Evolutionary conservation across 2,888 invertebrate species (phyloP).

Genomic region (Pollenia angustigena): DNA sequence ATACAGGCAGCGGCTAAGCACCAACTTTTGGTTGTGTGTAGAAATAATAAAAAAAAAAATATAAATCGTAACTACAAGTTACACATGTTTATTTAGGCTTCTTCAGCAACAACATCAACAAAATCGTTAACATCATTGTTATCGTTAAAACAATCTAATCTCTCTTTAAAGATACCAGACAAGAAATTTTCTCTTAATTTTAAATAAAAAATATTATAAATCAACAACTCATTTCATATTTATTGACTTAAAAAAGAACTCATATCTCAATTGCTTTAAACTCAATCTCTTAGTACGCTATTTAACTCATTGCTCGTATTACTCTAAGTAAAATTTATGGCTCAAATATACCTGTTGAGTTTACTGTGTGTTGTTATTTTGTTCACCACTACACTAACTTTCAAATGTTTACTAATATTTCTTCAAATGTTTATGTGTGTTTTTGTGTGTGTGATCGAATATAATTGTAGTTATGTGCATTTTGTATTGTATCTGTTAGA

Average conservation of each 20-base stretch:
- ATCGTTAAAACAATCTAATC: constrained; percentile 18
- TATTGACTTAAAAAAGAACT: constrained; percentile 3
- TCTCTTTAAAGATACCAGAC: constrained; percentile 14
- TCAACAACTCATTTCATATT: constrained; percentile 1
- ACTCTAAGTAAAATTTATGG: neutral
- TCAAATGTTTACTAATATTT: neutral
- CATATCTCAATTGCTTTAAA: neutral
- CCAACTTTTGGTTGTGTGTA: no score
- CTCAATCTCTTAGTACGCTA: neutral
- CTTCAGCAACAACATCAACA: constrained; percentile 54
- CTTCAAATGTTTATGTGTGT: neutral
- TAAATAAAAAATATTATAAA: constrained; percentile 1
- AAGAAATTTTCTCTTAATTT: constrained; percentile 2
- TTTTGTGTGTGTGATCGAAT: neutral
- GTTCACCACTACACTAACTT: neutral
- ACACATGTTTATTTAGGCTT: constrained; percentile 57
- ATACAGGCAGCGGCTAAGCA: constrained; percentile 51
- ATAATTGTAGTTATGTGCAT: constrained; percentile 22
- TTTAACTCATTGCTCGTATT: constrained; percentile 21
- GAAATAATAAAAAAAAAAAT: neutral
- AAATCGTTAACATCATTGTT: constrained; percentile 5
- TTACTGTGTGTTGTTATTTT: neutral
- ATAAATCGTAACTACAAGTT: constrained; percentile 31
- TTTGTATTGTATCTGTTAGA: constrained; percentile 42
- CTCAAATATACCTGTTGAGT: constrained; percentile 52